Evolutionary conservation across 2,888 invertebrate genomes (phyloP).

Genomic region (Heteromurus nitidus): DNA sequence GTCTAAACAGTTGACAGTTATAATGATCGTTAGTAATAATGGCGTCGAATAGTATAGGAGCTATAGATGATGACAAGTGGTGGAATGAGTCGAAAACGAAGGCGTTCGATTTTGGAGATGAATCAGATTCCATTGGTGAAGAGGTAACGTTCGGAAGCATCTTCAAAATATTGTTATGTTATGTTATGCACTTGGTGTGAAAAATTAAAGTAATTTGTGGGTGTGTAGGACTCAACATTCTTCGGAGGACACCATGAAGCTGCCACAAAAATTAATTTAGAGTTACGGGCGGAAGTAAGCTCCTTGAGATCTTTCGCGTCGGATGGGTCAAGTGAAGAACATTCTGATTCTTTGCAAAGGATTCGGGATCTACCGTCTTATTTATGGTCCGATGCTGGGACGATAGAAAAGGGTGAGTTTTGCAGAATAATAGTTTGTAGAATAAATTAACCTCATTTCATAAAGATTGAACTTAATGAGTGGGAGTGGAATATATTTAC

Average conservation of each 20-base stretch:
- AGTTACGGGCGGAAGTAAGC: constrained; percentile 70
- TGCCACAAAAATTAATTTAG: constrained; percentile 67
- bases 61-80: constrained; percentile 69
- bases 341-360: constrained; percentile 59
- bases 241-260: constrained; percentile 67
- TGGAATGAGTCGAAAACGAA: constrained; percentile 83
- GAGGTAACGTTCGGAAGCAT: constrained; percentile 77
- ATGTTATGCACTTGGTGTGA: too few species aligned
- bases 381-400: constrained; percentile 68
- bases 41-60: constrained; percentile 68
- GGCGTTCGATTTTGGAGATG: constrained; percentile 86
- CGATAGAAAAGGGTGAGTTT: constrained; percentile 67
- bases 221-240: constrained; percentile 64
- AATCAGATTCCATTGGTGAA: constrained; percentile 76
- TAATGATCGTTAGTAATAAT: constrained; percentile 54
- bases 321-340: constrained; percentile 69
- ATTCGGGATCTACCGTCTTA: constrained; percentile 69
- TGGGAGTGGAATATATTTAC: neutral
- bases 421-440: neutral
- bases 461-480: too few species aligned
- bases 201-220: too few species aligned
- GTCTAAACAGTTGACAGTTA: constrained; percentile 16
- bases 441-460: too few species aligned
- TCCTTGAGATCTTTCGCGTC: constrained; percentile 71
- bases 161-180: neutral